Evolutionary conservation across 2,797 vertebrate genomes (phyloP).

Genomic region (Ambastaia sidthimunki): DNA sequence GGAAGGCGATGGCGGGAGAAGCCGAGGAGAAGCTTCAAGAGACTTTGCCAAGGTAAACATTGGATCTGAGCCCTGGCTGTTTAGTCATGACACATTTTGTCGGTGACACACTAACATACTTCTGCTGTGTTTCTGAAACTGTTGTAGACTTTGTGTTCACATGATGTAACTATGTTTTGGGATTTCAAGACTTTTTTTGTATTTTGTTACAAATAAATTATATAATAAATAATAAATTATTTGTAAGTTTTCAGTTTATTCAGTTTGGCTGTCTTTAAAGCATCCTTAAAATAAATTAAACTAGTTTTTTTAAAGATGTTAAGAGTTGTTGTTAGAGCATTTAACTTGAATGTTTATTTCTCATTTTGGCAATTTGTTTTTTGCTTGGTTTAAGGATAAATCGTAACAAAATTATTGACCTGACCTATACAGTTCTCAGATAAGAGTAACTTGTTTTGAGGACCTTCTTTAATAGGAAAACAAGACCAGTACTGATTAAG

Average conservation of each 20-base stretch:
- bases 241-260: no score
- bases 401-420: no score
- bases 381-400: no score
- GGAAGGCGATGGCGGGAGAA: slow-evolving; percentile 84
- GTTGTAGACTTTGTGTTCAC: neutral
- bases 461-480: no score
- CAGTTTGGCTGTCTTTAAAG: neutral
- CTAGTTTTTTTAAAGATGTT: neutral
- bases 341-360: neutral
- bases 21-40: slow-evolving; percentile 89
- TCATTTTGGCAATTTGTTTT: neutral
- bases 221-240: no score
- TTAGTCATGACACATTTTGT: slow-evolving; percentile 26
- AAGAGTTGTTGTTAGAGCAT: neutral
- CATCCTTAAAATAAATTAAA: neutral
- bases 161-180: neutral
- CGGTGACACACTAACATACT: slow-evolving; percentile 46
- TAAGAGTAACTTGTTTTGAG: no score
- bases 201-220: neutral
- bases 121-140: slow-evolving; percentile 9
- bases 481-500: no score
- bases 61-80: slow-evolving; percentile 24
- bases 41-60: slow-evolving; percentile 93
- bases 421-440: no score
- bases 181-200: neutral